These are phyloP conservation scores for Sesamia inferens DNA, from an alignment of 2,888 invertebrate genomes.

Conservation along the genomic window DNA sequence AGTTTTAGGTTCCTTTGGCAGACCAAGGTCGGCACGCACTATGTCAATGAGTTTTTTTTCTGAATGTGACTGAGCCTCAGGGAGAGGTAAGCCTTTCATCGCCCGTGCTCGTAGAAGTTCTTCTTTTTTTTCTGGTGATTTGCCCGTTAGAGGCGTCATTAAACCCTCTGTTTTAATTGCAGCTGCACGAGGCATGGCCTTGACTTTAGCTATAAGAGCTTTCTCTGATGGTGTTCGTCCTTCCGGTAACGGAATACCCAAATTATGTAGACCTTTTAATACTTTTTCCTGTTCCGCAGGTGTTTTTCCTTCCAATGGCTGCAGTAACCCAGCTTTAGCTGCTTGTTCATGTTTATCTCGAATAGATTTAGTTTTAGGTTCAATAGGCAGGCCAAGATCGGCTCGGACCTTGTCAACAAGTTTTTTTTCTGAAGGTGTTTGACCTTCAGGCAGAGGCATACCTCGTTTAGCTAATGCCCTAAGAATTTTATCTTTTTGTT, in stretches of 20 bases:
- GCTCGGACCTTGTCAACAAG: conserved; percentile 39
- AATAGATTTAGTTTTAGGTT: conserved; percentile 47
- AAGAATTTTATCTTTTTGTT: not conserved
- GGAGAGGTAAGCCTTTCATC: not conserved
- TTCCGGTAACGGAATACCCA: conserved; percentile 65
- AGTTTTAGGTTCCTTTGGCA: conserved; percentile 52
- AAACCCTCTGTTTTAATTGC: not conserved
- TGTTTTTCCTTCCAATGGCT: conserved; percentile 53
- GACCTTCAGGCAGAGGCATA: too few relatives aligned
- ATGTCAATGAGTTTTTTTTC: conserved; percentile 59
- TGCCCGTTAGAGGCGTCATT: not conserved
- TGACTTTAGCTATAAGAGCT: conserved; percentile 12
- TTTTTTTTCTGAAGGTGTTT: conserved; percentile 64
- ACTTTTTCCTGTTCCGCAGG: conserved; percentile 59
- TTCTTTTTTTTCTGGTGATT: not conserved
- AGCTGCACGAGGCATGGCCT: not conserved
- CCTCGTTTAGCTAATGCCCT: too few relatives aligned
- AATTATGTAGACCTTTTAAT: conserved; percentile 54
- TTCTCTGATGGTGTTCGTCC: conserved; percentile 66
- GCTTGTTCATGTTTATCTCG: conserved; percentile 34
- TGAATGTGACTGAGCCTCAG: conserved; percentile 45
- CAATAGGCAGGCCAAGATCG: conserved; percentile 57
- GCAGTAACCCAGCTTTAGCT: not conserved
- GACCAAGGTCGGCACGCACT: conserved; percentile 51
- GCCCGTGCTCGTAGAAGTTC: too few relatives aligned